These are phyloP conservation scores for Trichonephila clavipes DNA, from an alignment of 1,140 invertebrate species.

Conservation along the genomic window DNA sequence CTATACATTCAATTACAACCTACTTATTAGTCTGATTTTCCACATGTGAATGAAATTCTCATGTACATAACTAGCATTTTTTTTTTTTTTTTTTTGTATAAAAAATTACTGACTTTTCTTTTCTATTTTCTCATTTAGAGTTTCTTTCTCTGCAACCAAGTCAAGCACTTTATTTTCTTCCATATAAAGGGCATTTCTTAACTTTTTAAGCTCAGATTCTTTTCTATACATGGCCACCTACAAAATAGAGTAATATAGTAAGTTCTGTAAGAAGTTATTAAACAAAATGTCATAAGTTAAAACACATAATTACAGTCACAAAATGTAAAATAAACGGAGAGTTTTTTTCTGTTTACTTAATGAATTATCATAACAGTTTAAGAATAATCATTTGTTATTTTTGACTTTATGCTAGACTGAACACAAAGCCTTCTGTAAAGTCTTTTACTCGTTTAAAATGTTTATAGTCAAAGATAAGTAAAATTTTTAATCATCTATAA, in stretches of 20 bases:
- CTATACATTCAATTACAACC: too few species aligned
- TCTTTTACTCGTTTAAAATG: not conserved
- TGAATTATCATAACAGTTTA: not conserved
- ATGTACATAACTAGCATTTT: too few species aligned
- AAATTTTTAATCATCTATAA: too few species aligned
- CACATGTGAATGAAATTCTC: too few species aligned
- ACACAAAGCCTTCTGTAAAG: not conserved
- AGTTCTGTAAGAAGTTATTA: too few species aligned
- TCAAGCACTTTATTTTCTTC: not conserved
- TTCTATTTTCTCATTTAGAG: not conserved
- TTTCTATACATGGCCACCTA: not conserved
- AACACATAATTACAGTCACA: not conserved
- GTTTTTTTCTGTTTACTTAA: not conserved
- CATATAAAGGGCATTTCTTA: not conserved
- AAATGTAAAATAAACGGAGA: not conserved
- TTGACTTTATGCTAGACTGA: too few species aligned
- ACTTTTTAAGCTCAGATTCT: not conserved
- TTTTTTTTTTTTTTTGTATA: too few species aligned
- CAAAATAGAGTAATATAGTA: not conserved
- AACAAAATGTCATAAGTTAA: too few species aligned
- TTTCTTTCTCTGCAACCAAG: not conserved
- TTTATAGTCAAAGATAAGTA: too few species aligned
- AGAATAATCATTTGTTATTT: not conserved
- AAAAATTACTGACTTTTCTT: constrained; percentile 15
- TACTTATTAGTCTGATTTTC: too few species aligned